Conservation (phyloP, 2,888 invertebrate species). For the Nysson spinosus region DNA sequence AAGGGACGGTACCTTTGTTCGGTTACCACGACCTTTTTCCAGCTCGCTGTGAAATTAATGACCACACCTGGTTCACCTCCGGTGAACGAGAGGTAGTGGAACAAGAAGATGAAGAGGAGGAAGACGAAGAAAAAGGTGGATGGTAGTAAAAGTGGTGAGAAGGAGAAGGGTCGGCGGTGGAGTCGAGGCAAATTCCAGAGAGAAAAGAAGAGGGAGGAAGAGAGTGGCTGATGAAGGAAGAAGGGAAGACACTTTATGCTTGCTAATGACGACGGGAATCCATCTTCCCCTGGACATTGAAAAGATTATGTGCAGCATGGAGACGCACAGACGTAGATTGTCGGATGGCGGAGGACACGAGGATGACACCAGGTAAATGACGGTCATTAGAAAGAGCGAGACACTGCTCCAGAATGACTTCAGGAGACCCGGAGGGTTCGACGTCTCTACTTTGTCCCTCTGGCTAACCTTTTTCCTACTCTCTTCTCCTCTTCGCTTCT, state of each 20-base stretch:
- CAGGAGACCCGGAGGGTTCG: slow-evolving; percentile 17
- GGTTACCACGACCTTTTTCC: slow-evolving; percentile 41
- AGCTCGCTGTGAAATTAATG: slow-evolving; percentile 53
- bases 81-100: slow-evolving; percentile 17
- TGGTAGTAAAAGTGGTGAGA: background rate
- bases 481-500: background rate
- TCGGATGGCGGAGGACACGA: slow-evolving; percentile 47
- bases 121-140: background rate
- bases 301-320: slow-evolving; percentile 47
- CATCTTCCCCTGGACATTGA: slow-evolving; percentile 57
- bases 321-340: slow-evolving; percentile 30
- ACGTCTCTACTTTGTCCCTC: slow-evolving; percentile 3
- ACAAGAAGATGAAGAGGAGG: slow-evolving; percentile 10
- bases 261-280: slow-evolving; percentile 58
- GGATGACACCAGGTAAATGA: slow-evolving; percentile 55
- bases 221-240: slow-evolving; percentile 8
- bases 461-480: slow-evolving; percentile 3
- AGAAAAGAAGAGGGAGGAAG: slow-evolving; percentile 11
- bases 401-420: slow-evolving; percentile 47
- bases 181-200: slow-evolving; percentile 35
- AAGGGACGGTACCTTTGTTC: slow-evolving; percentile 41
- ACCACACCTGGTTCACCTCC: slow-evolving; percentile 52
- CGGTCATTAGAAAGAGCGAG: slow-evolving; percentile 53
- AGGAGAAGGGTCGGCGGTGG: slow-evolving; percentile 15
- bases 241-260: slow-evolving; percentile 47